A percentile compares a stretch with the other conserved stretches of the same genome.
Conservation (phyloP, 2,888 invertebrate genomes). For the Caenorhabditis doughertyi region DNA sequence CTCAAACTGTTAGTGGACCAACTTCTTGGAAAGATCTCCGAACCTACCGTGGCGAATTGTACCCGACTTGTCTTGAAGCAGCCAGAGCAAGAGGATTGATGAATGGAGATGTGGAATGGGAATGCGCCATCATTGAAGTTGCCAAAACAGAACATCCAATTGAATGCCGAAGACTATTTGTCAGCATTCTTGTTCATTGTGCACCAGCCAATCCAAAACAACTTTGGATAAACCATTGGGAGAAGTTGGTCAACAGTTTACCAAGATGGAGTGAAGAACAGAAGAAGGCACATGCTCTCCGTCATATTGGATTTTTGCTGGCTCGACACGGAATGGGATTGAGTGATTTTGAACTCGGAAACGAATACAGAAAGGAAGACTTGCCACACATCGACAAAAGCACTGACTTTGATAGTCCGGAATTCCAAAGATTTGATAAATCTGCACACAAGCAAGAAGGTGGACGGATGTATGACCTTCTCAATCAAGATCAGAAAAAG, state of each 20-base stretch:
- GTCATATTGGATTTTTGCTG: constrained; percentile 28
- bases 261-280: not conserved
- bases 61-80: constrained; percentile 27
- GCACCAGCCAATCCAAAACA: constrained; percentile 11
- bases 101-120: constrained; percentile 50
- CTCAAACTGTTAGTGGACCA: not conserved
- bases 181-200: not conserved
- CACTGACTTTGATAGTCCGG: not conserved
- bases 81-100: constrained; percentile 20
- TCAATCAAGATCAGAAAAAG: not conserved
- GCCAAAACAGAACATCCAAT: not conserved
- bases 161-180: not conserved
- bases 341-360: not conserved
- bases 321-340: not conserved
- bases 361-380: not conserved
- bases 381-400: not conserved
- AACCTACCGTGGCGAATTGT: not conserved
- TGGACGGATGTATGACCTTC: not conserved
- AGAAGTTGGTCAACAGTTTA: not conserved
- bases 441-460: not conserved
- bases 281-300: constrained; percentile 16
- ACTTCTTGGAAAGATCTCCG: constrained; percentile 17
- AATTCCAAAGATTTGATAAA: not conserved
- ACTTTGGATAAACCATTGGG: not conserved
- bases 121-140: constrained; percentile 12